phyloP scores from a whole-genome alignment of 2,113 vertebrate species.

The Centropristis striata region DNA sequence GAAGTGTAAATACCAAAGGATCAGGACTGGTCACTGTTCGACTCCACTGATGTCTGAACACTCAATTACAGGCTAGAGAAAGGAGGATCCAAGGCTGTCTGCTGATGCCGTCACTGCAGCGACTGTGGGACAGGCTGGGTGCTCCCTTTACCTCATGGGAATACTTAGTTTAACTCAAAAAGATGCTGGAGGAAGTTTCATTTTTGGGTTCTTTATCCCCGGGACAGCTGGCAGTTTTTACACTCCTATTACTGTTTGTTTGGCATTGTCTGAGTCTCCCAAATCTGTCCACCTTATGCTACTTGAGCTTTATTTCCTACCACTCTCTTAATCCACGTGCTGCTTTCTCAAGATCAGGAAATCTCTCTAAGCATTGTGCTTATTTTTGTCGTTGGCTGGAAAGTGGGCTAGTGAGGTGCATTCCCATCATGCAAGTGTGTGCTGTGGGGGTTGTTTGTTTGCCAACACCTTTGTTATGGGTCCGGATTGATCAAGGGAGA shows the following conservation, averaged over 20 bases:
- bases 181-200: background rate
- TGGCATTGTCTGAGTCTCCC: background rate
- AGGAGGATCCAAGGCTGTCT: conserved; percentile 9
- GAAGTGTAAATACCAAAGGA: conserved; percentile 65
- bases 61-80: conserved; percentile 68
- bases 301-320: conserved; percentile 15
- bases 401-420: conserved; percentile 17
- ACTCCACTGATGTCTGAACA: conserved; percentile 58
- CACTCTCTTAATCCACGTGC: background rate
- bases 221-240: background rate
- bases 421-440: conserved; percentile 38
- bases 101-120: background rate
- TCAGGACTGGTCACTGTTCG: conserved; percentile 58
- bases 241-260: background rate
- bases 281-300: background rate
- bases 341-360: conserved; percentile 42
- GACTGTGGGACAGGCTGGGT: background rate
- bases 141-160: background rate
- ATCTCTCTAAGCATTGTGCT: conserved; percentile 21
- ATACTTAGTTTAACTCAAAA: background rate
- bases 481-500: background rate
- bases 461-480: conserved; percentile 50
- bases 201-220: background rate
- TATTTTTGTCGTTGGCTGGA: conserved; percentile 3
- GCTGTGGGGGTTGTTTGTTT: conserved; percentile 64